Evolutionary conservation across 2,888 invertebrate genomes (phyloP), one percentile per base, ranked within the genome.

Genomic region (Drosophila melanosoma): DNA sequence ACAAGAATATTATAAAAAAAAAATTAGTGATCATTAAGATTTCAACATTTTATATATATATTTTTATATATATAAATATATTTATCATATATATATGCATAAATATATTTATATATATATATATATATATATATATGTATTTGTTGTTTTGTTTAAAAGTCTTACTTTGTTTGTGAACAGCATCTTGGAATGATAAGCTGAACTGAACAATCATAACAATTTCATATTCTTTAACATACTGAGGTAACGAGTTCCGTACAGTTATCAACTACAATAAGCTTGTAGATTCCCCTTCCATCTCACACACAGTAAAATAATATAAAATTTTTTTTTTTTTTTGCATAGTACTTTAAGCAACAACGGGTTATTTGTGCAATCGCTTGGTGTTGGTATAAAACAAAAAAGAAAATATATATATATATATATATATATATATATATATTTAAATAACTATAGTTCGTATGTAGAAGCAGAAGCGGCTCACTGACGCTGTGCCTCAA

Each of bases 281-380:
- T 64, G 12, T 49, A 59, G n/a, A 36, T 59, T 29, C 12, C 20
- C 20, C 1, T 1, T n/a, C 11, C 20, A 12, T 45, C 17, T 40
- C 42, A 26, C 35, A 54, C 49, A 42, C 56, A 76, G 67, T 60
- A 68, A 68, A 71, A 42, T 29, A 32, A 77, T 26, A 69, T 32
- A 51, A 4, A 29, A 29, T 5, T n/a, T 26, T 53, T 40, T 62
- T 40, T 63, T 85, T 82, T 77, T 81, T 84, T 82, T 79, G 62
- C 65, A 71, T 89, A 89, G 81, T 70, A 75, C 59, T 76, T 61
- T 87, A 87, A 87, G 87, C 89, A 90, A 87, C 87, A 92, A 96
- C 96, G 96, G 96, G 96, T 96, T 96, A 95, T 95, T 96, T 96
- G 96, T 96, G 96, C 96, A 96, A 96, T 96, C 95, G 94, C 95